Evolutionary conservation across 2,888 invertebrate species (phyloP).

Genomic region (Anodontia alba): DNA sequence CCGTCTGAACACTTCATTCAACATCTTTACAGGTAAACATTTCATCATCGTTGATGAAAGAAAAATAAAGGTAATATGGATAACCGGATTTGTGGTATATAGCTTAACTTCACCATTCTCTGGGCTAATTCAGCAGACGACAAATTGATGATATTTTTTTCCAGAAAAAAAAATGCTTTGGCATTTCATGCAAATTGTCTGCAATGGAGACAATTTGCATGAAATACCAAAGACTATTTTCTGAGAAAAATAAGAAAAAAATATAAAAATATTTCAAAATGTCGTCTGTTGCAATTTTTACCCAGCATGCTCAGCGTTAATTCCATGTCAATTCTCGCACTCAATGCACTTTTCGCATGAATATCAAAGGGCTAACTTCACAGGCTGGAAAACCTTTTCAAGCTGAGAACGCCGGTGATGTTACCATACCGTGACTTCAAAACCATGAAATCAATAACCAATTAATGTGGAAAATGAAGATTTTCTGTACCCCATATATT

Average conservation of each 20-base stretch:
- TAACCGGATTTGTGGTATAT: slow-evolving; percentile 8
- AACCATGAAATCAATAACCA: not conserved
- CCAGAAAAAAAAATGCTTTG: too few species aligned
- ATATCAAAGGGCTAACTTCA: not conserved
- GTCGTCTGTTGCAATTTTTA: too few species aligned
- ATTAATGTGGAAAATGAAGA: not conserved
- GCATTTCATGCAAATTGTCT: too few species aligned
- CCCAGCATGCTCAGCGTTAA: too few species aligned
- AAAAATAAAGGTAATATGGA: slow-evolving; percentile 7
- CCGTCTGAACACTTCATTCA: not conserved
- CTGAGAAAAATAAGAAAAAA: too few species aligned
- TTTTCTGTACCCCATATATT: too few species aligned
- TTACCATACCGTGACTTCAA: not conserved
- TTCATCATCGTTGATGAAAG: slow-evolving; percentile 5
- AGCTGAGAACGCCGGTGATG: not conserved
- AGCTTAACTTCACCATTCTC: too few species aligned
- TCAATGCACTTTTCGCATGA: slow-evolving; percentile 6
- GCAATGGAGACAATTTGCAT: too few species aligned
- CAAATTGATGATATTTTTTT: too few species aligned
- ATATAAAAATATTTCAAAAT: too few species aligned
- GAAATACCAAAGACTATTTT: too few species aligned
- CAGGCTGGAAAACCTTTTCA: not conserved
- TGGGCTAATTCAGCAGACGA: too few species aligned
- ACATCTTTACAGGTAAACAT: not conserved
- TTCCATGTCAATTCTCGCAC: slow-evolving; percentile 1